Conservation (phyloP, 2,888 invertebrate genomes). For the Eupithecia abbreviata region DNA sequence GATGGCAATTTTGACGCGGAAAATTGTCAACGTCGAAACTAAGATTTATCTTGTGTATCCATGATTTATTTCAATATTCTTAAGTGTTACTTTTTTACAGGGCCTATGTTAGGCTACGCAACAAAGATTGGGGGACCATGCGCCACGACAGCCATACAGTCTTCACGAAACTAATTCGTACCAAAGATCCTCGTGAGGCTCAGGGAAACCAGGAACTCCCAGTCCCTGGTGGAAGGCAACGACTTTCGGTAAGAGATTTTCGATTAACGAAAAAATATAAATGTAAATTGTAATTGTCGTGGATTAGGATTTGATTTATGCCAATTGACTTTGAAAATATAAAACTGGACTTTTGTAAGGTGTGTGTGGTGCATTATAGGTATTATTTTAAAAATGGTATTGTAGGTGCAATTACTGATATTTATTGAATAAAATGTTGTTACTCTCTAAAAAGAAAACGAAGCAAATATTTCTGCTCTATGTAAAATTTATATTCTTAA, state of each 20-base stretch:
- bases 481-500: background rate
- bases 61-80: background rate
- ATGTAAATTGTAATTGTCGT: background rate
- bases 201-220: conserved; percentile 81
- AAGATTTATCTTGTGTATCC: background rate
- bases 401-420: background rate
- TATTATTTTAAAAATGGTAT: background rate
- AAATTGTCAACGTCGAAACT: background rate
- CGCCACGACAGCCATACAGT: conserved; percentile 88
- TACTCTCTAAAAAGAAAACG: background rate
- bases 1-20: background rate
- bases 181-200: conserved; percentile 89
- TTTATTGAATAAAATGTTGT: background rate
- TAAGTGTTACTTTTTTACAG: conserved; percentile 25
- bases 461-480: background rate
- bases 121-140: conserved; percentile 82
- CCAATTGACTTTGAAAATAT: background rate
- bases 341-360: background rate
- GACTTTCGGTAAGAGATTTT: conserved; percentile 86
- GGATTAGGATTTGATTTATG: background rate
- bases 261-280: background rate
- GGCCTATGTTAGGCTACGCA: conserved; percentile 40
- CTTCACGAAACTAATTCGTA: conserved; percentile 92
- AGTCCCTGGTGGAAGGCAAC: conserved; percentile 79
- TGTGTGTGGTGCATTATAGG: background rate